Evolutionary conservation across 2,888 invertebrate genomes (phyloP).

Genomic region (Ischnus inquisitorius): DNA sequence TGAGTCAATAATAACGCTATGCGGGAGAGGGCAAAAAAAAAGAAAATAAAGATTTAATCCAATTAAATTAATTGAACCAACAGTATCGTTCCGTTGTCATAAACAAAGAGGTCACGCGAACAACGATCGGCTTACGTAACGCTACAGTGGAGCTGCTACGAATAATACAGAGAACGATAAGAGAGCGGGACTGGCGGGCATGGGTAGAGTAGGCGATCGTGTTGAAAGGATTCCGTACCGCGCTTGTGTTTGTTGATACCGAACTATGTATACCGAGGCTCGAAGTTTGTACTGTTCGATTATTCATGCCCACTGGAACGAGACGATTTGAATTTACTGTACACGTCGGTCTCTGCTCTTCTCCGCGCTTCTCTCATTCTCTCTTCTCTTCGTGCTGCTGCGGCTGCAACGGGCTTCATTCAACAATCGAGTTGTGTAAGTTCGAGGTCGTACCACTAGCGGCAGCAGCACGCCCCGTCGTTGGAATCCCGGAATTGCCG

Average conservation of each 20-base stretch:
- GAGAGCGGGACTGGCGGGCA: not conserved
- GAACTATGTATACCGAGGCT: not conserved
- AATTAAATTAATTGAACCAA: conserved; percentile 64
- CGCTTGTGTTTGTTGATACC: conserved; percentile 19
- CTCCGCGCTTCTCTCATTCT: conserved; percentile 19
- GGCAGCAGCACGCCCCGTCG: conserved; percentile 32
- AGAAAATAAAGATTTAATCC: conserved; percentile 49
- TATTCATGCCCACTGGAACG: conserved; percentile 71
- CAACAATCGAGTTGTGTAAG: conserved; percentile 70
- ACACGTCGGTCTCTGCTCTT: conserved; percentile 3
- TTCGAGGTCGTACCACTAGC: conserved; percentile 69
- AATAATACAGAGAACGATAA: conserved; percentile 45
- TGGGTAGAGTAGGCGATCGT: conserved; percentile 12
- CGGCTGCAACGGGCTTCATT: not conserved
- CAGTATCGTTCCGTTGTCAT: conserved; percentile 66
- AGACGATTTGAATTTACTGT: conserved; percentile 61
- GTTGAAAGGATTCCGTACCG: conserved; percentile 44
- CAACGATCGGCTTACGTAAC: conserved; percentile 60
- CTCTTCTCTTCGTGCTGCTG: not conserved
- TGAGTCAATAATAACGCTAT: conserved; percentile 16
- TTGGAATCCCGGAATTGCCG: conserved; percentile 57
- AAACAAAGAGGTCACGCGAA: conserved; percentile 65
- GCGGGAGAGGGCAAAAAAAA: not conserved
- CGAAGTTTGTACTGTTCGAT: conserved; percentile 50
- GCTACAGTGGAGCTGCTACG: conserved; percentile 27